Conservation (phyloP, 2,888 invertebrate species). For the Lobophora halterata region DNA sequence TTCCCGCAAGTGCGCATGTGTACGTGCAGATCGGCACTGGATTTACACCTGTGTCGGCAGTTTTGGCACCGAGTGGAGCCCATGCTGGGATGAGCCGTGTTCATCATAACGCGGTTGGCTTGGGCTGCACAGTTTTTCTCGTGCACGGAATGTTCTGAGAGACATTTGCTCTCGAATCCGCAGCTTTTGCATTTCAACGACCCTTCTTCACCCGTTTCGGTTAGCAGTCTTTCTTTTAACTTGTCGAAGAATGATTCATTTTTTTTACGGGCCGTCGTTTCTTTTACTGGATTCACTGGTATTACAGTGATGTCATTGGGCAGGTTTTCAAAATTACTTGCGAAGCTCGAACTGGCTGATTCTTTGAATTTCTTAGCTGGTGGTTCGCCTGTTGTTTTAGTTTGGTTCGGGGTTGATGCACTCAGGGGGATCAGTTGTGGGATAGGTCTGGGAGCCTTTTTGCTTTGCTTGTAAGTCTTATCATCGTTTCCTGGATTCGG, state of each 20-base stretch:
- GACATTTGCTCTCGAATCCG: slow-evolving; percentile 88
- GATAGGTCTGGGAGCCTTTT: slow-evolving; percentile 81
- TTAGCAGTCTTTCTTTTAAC: slow-evolving; percentile 87
- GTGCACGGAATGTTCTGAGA: slow-evolving; percentile 90
- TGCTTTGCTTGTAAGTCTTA: slow-evolving; percentile 53
- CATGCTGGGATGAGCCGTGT: slow-evolving; percentile 68
- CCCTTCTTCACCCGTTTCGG: slow-evolving; percentile 83
- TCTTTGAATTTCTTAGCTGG: slow-evolving; percentile 69
- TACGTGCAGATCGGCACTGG: slow-evolving; percentile 87
- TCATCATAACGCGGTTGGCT: slow-evolving; percentile 59
- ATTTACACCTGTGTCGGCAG: slow-evolving; percentile 93
- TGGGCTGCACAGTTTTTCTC: slow-evolving; percentile 83
- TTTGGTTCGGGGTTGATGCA: slow-evolving; percentile 68
- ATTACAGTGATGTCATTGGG: slow-evolving; percentile 54
- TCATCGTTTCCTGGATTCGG: slow-evolving; percentile 50
- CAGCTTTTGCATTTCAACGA: slow-evolving; percentile 86
- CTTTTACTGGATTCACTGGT: slow-evolving; percentile 53
- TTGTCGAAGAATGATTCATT: slow-evolving; percentile 91
- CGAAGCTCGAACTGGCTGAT: slow-evolving; percentile 34
- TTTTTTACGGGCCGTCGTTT: slow-evolving; percentile 75
- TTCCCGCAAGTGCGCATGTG: slow-evolving; percentile 88
- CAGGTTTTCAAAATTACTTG: slow-evolving; percentile 44
- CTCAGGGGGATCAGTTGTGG: slow-evolving; percentile 89
- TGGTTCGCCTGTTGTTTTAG: slow-evolving; percentile 60
- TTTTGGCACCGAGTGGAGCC: slow-evolving; percentile 91